Conservation (phyloP, 2,797 vertebrate species). For the Eptatretus atami region DNA sequence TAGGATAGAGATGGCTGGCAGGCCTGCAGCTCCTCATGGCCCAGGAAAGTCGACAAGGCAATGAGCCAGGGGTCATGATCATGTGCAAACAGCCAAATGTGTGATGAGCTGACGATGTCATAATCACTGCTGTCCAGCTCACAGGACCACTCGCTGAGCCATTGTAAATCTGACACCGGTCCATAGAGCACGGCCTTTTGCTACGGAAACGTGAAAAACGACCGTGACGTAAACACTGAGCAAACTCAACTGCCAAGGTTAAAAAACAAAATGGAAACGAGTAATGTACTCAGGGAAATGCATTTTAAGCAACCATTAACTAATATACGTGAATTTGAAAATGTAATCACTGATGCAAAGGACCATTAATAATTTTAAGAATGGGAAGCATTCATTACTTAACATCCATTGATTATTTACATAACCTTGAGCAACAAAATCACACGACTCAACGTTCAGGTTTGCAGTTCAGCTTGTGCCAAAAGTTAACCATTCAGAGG, state of each 20-base stretch:
- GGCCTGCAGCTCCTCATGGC: conserved; percentile 71
- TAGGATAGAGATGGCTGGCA: conserved; percentile 75
- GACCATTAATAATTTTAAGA: background rate
- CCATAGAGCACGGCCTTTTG: too few relatives aligned
- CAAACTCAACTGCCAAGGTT: too few relatives aligned
- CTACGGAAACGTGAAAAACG: too few relatives aligned
- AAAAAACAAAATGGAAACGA: too few relatives aligned
- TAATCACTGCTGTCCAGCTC: conserved; percentile 12
- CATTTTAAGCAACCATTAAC: conserved; percentile 1
- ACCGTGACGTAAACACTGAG: too few relatives aligned
- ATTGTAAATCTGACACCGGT: background rate
- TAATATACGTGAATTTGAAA: conserved; percentile 8
- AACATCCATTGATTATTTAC: background rate
- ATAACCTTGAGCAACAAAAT: background rate
- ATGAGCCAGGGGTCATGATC: conserved; percentile 96
- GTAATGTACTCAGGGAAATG: too few relatives aligned
- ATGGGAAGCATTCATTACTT: background rate
- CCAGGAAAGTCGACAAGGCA: conserved; percentile 87
- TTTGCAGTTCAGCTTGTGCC: background rate
- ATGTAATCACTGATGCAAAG: background rate
- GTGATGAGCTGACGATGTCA: conserved; percentile 82
- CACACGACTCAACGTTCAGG: background rate
- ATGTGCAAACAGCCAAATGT: conserved; percentile 98
- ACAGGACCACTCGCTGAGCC: conserved; percentile 3
- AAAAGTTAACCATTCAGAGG: background rate